phyloP scores from a whole-genome alignment of 2,797 vertebrate genomes.

The Tinamus major region DNA sequence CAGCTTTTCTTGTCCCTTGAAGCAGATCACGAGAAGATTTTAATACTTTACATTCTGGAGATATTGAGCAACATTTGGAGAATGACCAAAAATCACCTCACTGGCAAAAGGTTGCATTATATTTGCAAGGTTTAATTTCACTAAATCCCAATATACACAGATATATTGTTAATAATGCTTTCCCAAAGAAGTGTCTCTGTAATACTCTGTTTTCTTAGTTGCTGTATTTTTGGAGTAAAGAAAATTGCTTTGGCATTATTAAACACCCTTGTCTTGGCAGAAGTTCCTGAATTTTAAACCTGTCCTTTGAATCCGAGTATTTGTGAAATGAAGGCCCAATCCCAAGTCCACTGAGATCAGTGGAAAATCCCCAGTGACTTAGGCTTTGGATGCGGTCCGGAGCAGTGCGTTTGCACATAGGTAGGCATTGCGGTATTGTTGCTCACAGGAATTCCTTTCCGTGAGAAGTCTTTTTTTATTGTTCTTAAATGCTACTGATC shows the following conservation, averaged over 20 bases:
- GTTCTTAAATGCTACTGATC: conserved; percentile 66
- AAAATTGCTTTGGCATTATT: not conserved
- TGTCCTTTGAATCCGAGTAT: not conserved
- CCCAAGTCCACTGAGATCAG: conserved; percentile 46
- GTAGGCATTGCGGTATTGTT: conserved; percentile 17
- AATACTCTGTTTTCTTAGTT: conserved; percentile 11
- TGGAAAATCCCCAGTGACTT: conserved; percentile 68
- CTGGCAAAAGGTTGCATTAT: not conserved
- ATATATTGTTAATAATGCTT: not conserved
- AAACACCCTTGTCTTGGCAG: conserved; percentile 6
- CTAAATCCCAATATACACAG: not conserved
- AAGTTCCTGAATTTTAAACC: conserved; percentile 23
- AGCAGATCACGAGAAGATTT: conserved; percentile 39
- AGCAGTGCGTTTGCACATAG: conserved; percentile 15
- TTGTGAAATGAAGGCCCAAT: conserved; percentile 21
- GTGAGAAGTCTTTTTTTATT: conserved; percentile 77
- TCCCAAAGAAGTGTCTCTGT: not conserved
- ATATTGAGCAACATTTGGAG: conserved; percentile 43
- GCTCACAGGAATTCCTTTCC: conserved; percentile 42
- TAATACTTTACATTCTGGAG: conserved; percentile 20
- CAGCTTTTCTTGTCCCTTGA: conserved; percentile 38
- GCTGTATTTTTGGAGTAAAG: not conserved
- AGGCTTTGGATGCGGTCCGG: conserved; percentile 38
- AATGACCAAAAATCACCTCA: conserved; percentile 29
- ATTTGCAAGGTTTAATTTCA: not conserved